Base-by-base conservation (phyloP, 2,113 vertebrate genomes). In the Perccottus glenii region DNA sequence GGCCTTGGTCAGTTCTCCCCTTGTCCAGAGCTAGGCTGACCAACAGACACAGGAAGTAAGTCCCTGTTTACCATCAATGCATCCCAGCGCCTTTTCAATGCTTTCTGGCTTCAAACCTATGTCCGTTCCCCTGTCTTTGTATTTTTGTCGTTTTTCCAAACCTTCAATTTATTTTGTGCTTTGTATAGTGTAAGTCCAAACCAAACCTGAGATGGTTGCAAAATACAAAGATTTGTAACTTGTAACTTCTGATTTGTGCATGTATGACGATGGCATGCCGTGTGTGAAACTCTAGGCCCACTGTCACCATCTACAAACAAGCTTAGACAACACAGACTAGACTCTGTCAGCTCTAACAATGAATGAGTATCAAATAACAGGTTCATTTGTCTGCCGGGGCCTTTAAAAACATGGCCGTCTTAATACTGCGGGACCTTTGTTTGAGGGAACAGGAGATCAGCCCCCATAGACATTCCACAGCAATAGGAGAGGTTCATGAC, bases 391-490 rank as follows among this genome's bases (percentile, higher is more conserved):
- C 75, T 62, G 70, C 75, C 8, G 77, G 44, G 61, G 74, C 58
- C 14, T 75, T 71, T 55, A 59, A 64, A 78, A 81, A 64, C 67
- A 74, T 74, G 83, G 69, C 76, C 67, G 64, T 60, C 71, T 68
- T 49, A 51, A 43, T 75, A 89, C 81, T 81, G 82, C 67, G 43
- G 67, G 74, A 69, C 58, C 84, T 89, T 87, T 88, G 75, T 85
- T 72, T 65, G 56, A 48, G 71, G 67, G 78, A 75, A 73, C 60
- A 76, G 72, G 70, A 67, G 64, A 73, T 75, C 71, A 60, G 58
- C 77, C 82, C 86, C 82, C 76, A 49, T 60, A 61, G 67, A 92
- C 73, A 92, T 91, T 92, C 90, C 83, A 83, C 36, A 50, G 81
- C 84, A 65, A 75, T 44, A 61, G 67, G 68, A 33, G 60, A 52